Percentiles rank a stretch among this genome's conserved stretches.
phyloP scores from a whole-genome alignment of 1,140 invertebrate species.

The Drepana arcuata region DNA sequence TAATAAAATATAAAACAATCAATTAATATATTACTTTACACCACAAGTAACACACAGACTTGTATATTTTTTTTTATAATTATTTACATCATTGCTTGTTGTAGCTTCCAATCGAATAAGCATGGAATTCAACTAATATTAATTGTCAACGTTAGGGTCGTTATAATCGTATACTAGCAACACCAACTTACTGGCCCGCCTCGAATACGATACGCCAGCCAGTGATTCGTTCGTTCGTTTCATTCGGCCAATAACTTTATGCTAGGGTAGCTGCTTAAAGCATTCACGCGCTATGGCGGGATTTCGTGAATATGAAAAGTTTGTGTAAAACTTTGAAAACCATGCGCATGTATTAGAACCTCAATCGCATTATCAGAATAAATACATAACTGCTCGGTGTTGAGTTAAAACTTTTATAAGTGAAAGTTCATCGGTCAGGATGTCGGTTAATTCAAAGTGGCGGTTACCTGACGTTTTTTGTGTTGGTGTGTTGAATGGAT shows the following conservation, averaged over 20 bases:
- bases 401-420: slow-evolving; percentile 23
- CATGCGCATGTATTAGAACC: slow-evolving; percentile 28
- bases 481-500: slow-evolving; percentile 66
- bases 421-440: slow-evolving; percentile 56
- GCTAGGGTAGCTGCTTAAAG: slow-evolving; percentile 14
- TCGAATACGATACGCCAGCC: too few relatives aligned
- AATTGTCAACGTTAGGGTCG: too few relatives aligned
- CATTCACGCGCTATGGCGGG: slow-evolving; percentile 56
- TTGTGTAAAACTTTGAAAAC: slow-evolving; percentile 51
- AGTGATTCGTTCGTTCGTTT: slow-evolving; percentile 25
- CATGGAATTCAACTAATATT: too few relatives aligned
- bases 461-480: slow-evolving; percentile 71
- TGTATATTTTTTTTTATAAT: too few relatives aligned
- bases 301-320: slow-evolving; percentile 58
- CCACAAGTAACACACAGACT: too few relatives aligned
- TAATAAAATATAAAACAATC: too few relatives aligned
- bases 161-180: slow-evolving; percentile 12
- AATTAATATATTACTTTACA: too few relatives aligned
- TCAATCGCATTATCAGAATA: slow-evolving; percentile 9
- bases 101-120: too few relatives aligned
- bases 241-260: slow-evolving; percentile 44
- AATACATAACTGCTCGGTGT: slow-evolving; percentile 16
- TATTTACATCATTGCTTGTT: too few relatives aligned
- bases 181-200: too few relatives aligned
- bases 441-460: slow-evolving; percentile 71